Evolutionary conservation across 2,797 vertebrate genomes (phyloP), one percentile per base, ranked within the genome.

Genomic region (Discoglossus pictus): DNA sequence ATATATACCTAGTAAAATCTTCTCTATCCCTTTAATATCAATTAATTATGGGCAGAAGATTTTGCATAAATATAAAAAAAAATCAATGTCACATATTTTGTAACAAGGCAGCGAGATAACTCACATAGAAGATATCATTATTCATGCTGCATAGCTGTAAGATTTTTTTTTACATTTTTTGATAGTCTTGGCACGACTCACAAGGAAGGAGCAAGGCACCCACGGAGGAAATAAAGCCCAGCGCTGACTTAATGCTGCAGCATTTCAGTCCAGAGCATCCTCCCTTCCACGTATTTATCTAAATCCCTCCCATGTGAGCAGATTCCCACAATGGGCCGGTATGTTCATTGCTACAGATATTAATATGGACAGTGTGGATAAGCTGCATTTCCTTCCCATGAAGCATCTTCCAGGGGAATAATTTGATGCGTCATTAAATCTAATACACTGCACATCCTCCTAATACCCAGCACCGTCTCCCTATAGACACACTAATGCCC

Each of bases 391-490:
- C 24, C 16, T 39, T 44, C 34, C 34, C 13, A 35, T 36, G 64
- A 66, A 56, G 39, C 63, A 55, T 44, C 36, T 66, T 39, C 34
- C 2, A 46, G 46, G 35, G 40, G 44, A 17, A 68, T 50, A 11
- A 58, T 68, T 35, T 59, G 55, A 68, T 60, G 38, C 65, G 38
- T 60, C 46, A 50, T 68, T 51, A 68, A 60, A 52, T 7, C 65
- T 65, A 36, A 47, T 36, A 27, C 15, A 36, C 12, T 47, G 64
- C 24, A 20, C 20, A 13, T 24, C 9, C 10, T 24, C 20, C n/a
- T n/a, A 12, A 21, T 24, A 10, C 1, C 10, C n/a, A 23, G 46
- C 9, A 20, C 46, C 11, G 8, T 4, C 27, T 4, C 8, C 8
- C 27, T 31, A 31, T 31, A 31, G 4, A 4, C 4, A 31, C 4